Evolutionary conservation across 2,113 vertebrate genomes (phyloP).

Genomic region (Myocastor coypus): DNA sequence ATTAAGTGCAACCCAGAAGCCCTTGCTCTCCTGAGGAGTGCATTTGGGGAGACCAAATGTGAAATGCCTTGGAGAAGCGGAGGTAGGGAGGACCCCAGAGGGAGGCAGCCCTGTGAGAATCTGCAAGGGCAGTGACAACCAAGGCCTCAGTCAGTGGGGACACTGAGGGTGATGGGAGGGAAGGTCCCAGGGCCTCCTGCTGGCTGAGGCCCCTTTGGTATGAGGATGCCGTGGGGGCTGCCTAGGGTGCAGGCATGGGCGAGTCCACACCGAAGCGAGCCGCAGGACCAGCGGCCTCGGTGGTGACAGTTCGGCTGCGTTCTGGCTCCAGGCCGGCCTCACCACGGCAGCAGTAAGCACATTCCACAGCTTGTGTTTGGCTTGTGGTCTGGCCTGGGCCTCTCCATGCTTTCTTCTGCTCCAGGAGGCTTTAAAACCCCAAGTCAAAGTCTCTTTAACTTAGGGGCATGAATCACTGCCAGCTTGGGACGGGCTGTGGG

Average conservation of each 20-base stretch:
- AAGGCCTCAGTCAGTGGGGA: background rate
- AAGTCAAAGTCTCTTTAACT: slow-evolving; percentile 62
- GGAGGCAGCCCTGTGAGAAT: rapidly evolving
- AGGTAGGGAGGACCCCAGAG: too few relatives aligned
- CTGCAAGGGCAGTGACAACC: background rate
- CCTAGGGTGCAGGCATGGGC: background rate
- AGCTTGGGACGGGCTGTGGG: slow-evolving; percentile 10
- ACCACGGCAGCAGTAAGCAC: slow-evolving; percentile 70
- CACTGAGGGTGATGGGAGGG: background rate
- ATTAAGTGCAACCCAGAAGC: background rate
- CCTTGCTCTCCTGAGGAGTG: background rate
- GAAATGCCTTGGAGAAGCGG: background rate
- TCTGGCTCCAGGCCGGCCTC: slow-evolving; percentile 64
- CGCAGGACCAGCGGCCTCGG: background rate
- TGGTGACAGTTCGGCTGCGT: background rate
- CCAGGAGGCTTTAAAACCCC: slow-evolving; percentile 51
- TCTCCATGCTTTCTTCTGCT: slow-evolving; percentile 68
- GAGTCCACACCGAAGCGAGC: slow-evolving; percentile 9
- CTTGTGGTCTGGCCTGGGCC: slow-evolving; percentile 75
- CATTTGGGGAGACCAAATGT: background rate
- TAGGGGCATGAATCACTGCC: slow-evolving; percentile 68
- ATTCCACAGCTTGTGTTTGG: slow-evolving; percentile 80
- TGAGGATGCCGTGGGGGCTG: background rate
- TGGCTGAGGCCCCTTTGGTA: background rate
- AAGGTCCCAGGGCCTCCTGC: background rate